Evolutionary conservation across 2,113 vertebrate genomes (phyloP), one percentile per base, ranked within the genome.

Genomic region (Hemibagrus wyckioides): DNA sequence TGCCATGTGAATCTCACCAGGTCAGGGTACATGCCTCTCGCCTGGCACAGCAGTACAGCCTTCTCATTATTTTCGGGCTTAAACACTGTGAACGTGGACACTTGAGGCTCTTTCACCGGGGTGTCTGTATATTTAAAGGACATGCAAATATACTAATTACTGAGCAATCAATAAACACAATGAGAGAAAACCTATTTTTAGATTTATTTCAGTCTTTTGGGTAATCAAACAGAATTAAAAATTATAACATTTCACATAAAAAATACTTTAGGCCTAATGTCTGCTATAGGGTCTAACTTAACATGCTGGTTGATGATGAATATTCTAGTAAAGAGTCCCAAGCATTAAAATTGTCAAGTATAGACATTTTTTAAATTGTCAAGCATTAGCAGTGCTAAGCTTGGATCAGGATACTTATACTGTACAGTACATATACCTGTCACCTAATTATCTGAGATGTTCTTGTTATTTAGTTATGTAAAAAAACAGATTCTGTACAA

Each of bases 1-100:
- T 87, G 0, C 91, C 91, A 92, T 21, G 3, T 63, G 56, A 92
- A 86, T 54, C 2, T 83, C 79, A 90, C 80, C 2, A 91, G 11
- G 4, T 89, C 59, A 13, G 91, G 91, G 33, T 86, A 84, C 91
- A 92, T 92, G 1, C 14, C 1, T 1, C 5, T 87, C 19, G 90
- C 91, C 30, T 88, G 79, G 21, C 90, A 90, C 63, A 92, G 39
- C 39, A 87, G 13, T 8, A 77, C 28, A 30, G 8, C 30, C 44
- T 81, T 89, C 1, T 0, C 41, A 8, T 76, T 21, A 6, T 76
- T 21, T 21, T 67, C 11, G 30, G 25, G 30, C 6, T 41, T 73
- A 0, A 33, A 25, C 2, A 54, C 15, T 23, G 56, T 39, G 39
- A 87, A 92, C 19, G 8, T 4, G 8, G 23, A 3, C 36, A 92